A percentile compares a stretch with the other conserved stretches of the same genome.
These are phyloP conservation scores for Harlomillsia oculata DNA, from an alignment of 1,140 invertebrate genomes.

Conservation along the genomic window DNA sequence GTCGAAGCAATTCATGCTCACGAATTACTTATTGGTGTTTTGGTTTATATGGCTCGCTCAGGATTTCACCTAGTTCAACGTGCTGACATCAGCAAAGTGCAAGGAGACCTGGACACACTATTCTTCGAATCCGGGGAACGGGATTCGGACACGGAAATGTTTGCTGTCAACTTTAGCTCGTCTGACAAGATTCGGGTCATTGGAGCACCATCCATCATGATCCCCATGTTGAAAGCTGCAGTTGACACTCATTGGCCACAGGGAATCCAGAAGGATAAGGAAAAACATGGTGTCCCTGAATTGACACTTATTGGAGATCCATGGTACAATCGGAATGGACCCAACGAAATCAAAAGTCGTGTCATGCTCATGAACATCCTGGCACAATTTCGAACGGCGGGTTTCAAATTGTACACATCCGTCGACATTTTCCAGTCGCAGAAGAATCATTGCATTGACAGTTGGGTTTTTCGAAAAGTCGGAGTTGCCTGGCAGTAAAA, in stretches of 20 bases:
- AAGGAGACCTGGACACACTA: slow-evolving; percentile 19
- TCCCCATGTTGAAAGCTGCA: slow-evolving; percentile 18
- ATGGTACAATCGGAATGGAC: slow-evolving; percentile 14
- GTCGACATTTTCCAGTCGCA: slow-evolving; percentile 3
- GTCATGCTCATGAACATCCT: slow-evolving; percentile 16
- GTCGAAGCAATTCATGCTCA: slow-evolving; percentile 5
- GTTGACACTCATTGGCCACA: slow-evolving; percentile 6
- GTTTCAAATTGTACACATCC: slow-evolving; percentile 25
- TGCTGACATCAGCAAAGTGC: slow-evolving; percentile 21
- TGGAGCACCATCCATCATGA: slow-evolving; percentile 9
- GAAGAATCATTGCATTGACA: slow-evolving; percentile 3
- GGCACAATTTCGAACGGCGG: slow-evolving; percentile 10
- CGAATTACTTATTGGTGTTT: slow-evolving; percentile 4
- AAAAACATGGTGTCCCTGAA: slow-evolving; percentile 21
- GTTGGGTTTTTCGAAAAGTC: slow-evolving; percentile 13
- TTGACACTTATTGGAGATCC: slow-evolving; percentile 22
- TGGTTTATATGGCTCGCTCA: slow-evolving; percentile 5
- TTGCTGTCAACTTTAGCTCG: slow-evolving; percentile 22
- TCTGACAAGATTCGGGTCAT: slow-evolving; percentile 20
- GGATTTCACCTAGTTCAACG: slow-evolving; percentile 21
- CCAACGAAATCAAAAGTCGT: slow-evolving; percentile 1
- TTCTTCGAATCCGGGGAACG: slow-evolving; percentile 21
- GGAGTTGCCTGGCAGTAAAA: slow-evolving; percentile 15
- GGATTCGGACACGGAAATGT: slow-evolving; percentile 23
- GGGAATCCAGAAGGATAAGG: slow-evolving; percentile 24